Percentiles rank a stretch among this genome's conserved stretches.
These are phyloP conservation scores for Myotis planiceps DNA, from an alignment of 2,797 vertebrate species.

Conservation along the genomic window DNA sequence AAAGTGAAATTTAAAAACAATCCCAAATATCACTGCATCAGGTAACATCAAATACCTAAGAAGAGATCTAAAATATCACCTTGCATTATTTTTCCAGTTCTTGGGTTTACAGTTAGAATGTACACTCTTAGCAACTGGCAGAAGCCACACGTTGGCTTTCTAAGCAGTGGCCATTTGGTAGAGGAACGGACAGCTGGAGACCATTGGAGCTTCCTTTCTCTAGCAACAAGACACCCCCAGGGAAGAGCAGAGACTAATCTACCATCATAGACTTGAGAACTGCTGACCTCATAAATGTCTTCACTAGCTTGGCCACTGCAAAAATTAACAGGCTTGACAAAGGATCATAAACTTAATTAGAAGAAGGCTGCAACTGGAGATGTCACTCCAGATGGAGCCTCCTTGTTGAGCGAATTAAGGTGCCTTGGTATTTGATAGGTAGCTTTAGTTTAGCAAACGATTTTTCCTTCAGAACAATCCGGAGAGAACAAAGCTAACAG, in stretches of 20 bases:
- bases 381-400: conserved; percentile 19
- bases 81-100: not conserved
- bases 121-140: not conserved
- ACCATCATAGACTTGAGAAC: not conserved
- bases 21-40: not conserved
- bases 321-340: conserved; percentile 30
- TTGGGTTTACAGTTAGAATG: not conserved
- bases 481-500: not conserved
- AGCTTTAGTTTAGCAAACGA: not conserved
- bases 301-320: not conserved
- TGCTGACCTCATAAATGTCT: not conserved
- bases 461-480: conserved; percentile 26
- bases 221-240: not conserved
- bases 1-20: conserved; percentile 47
- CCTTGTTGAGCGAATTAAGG: not conserved
- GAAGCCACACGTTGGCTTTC: not conserved
- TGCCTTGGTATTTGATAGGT: not conserved
- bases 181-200: not conserved
- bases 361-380: not conserved
- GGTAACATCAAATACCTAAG: conserved; percentile 51
- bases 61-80: not conserved
- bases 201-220: not conserved
- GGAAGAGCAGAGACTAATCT: not conserved
- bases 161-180: not conserved
- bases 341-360: conserved; percentile 26